Evolutionary conservation across 2,113 vertebrate species (phyloP), one percentile per base, ranked within the genome.

Genomic region (Campylomormyrus tamandua): DNA sequence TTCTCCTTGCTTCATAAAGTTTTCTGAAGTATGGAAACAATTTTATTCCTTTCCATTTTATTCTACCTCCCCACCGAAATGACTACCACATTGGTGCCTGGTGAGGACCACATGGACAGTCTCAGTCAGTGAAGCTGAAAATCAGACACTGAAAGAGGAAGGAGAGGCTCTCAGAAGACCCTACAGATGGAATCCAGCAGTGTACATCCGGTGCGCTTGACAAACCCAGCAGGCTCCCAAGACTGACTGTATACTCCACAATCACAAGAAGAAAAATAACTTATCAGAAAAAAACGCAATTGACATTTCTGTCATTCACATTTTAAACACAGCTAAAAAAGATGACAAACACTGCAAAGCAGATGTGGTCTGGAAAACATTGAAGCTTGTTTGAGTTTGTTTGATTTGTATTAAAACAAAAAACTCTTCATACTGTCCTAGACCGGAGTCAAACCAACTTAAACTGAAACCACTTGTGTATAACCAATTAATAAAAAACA

Each of bases 1-100:
- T 92, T 91, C 62, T 93, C 96, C 94, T 94, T 94, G 95, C 95
- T 95, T 93, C 96, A 95, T 24, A 48, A n/a, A 46, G 19, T 95
- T 93, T 95, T 96, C 95, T 95, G 94, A 95, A 95, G 96, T 93
- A 92, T 96, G 95, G 95, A 95, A 96, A 95, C 95, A 66, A 96
- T 96, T 95, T 93, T 92, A 95, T 95, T 95, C 93, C 93, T 92
- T 92, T 92, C 90, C 92, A 35, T 88, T 84, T 83, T 83, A 58
- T 48, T 58, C 11, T 62, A 35, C 15, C 48, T 86, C 88, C 88
- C 62, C 42, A 77, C 58, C 86, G 50, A 96, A 96, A 96, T 96
- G 95, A 94, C 95, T 95, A 95, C 95, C 95, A 95, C 92, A 95
- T 96, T 96, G 95, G 93, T 91, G 87, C 92, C 88, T 77, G 90